Conservation (phyloP, 2,888 invertebrate genomes). For the Pachymerium ferrugineum region DNA sequence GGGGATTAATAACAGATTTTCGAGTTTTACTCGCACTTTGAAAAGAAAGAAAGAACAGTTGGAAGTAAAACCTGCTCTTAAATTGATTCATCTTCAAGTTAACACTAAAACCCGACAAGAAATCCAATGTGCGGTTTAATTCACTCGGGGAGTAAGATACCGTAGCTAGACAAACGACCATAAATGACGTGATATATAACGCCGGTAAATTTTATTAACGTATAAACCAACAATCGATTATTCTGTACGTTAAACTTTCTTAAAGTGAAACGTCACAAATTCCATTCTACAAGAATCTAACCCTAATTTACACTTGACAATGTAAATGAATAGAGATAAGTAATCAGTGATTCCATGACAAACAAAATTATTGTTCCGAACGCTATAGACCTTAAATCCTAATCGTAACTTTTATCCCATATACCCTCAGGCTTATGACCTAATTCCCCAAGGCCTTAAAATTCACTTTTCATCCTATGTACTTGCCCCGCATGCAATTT, state of each 20-base stretch:
- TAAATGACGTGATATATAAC: slow-evolving; percentile 10
- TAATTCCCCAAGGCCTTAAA: slow-evolving; percentile 4
- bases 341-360: not conserved
- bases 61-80: no score
- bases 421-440: not conserved
- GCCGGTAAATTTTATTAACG: not conserved
- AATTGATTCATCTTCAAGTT: not conserved
- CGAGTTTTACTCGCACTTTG: no score
- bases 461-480: slow-evolving; percentile 5
- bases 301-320: not conserved
- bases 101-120: not conserved
- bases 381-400: not conserved
- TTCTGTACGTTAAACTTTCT: not conserved
- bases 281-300: no score
- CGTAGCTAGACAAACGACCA: not conserved
- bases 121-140: not conserved
- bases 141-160: slow-evolving; percentile 1
- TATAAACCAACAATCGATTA: slow-evolving; percentile 18
- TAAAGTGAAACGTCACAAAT: no score
- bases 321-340: not conserved
- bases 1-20: no score
- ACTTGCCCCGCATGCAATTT: slow-evolving; percentile 18
- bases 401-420: slow-evolving; percentile 9
- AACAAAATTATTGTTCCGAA: no score
- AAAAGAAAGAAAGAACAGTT: no score